Conservation (phyloP, 2,113 vertebrate genomes). For the Spheniscus mendiculus region DNA sequence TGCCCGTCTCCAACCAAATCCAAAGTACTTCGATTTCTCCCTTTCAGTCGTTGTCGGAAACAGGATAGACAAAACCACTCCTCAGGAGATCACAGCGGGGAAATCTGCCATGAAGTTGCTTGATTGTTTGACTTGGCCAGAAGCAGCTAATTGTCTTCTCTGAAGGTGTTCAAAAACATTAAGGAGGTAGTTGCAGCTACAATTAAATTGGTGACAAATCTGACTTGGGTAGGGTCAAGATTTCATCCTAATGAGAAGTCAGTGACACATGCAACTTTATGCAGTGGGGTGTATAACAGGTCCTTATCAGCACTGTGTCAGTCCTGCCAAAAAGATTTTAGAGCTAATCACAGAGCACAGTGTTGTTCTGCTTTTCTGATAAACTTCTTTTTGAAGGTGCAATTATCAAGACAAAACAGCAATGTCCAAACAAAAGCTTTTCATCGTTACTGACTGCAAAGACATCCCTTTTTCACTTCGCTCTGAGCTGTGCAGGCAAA, state of each 20-base stretch:
- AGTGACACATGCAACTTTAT: neutral
- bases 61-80: neutral
- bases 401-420: neutral
- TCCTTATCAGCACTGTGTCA: neutral
- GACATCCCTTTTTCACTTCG: neutral
- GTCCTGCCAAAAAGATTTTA: neutral
- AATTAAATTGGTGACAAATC: neutral
- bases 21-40: fast-evolving
- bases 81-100: fast-evolving
- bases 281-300: neutral
- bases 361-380: neutral
- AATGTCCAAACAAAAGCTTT: neutral
- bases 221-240: neutral
- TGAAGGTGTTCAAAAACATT: neutral
- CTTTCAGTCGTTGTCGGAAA: fast-evolving
- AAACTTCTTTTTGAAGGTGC: neutral
- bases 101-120: neutral
- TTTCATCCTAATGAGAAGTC: neutral
- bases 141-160: neutral
- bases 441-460: neutral
- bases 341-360: neutral
- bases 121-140: neutral
- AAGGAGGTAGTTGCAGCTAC: neutral
- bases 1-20: neutral
- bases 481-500: neutral